Percentiles rank a stretch among this genome's conserved stretches.
These are phyloP conservation scores for Tinea pellionella DNA, from an alignment of 2,888 invertebrate species.

Conservation along the genomic window DNA sequence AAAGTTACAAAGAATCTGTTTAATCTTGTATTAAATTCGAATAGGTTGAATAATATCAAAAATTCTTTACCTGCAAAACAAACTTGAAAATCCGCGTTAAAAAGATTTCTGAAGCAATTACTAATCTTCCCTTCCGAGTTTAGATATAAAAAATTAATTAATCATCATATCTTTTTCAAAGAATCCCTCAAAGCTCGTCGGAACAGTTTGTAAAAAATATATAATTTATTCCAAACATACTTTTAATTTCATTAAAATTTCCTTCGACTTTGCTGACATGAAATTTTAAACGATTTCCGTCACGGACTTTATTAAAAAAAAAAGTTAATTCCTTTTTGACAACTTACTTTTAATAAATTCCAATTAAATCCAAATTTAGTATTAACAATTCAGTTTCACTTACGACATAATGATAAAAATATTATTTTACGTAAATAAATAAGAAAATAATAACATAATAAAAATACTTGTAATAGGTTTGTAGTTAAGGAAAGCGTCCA, in stretches of 20 bases:
- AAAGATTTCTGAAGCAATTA: slow-evolving; percentile 12
- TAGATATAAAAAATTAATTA: slow-evolving; percentile 10
- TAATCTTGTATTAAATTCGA: neutral
- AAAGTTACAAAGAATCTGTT: neutral
- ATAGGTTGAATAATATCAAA: neutral
- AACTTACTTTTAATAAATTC: slow-evolving; percentile 5
- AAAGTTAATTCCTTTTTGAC: slow-evolving; percentile 9
- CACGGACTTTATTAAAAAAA: slow-evolving; percentile 13
- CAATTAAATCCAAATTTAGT: neutral
- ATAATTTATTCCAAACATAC: slow-evolving; percentile 14
- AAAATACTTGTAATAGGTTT: too few species aligned
- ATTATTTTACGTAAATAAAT: too few species aligned
- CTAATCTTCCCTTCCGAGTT: slow-evolving; percentile 8
- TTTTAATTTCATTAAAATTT: slow-evolving; percentile 14
- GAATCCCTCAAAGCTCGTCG: slow-evolving; percentile 3
- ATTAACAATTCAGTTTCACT: too few species aligned
- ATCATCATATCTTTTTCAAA: slow-evolving; percentile 12
- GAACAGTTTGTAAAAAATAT: neutral
- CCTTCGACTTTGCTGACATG: slow-evolving; percentile 3
- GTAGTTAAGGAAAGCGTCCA: too few species aligned
- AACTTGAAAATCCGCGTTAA: slow-evolving; percentile 5
- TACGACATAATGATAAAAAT: too few species aligned
- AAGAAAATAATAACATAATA: too few species aligned
- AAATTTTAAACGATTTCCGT: slow-evolving; percentile 11
- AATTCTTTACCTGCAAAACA: slow-evolving; percentile 4